Evolutionary conservation across 1,140 invertebrate genomes (phyloP), one percentile per base, ranked within the genome.

Genomic region (Zaprionus kolodkinae): DNA sequence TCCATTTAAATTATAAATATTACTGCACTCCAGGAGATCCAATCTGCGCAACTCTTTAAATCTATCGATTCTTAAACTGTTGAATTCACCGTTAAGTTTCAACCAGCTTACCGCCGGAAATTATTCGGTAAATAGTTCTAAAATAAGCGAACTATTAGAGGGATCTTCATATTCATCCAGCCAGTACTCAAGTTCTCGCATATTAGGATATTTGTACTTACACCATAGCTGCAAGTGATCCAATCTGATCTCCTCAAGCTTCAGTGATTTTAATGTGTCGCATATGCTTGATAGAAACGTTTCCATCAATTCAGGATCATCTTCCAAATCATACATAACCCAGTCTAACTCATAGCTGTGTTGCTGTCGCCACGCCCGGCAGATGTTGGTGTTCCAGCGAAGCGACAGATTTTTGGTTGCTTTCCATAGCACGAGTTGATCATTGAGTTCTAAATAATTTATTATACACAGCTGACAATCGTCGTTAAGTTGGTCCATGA

Each of bases 331-430:
- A 6, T 43, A 48, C 1, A 4, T 11, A 0, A 17, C 3, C 1
- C 3, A 2, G 11, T 43, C 4, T 12, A 73, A n/a, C 0, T 1
- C 12, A 10, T 15, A 61, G 7, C 15, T 13, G 3, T 5, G 7
- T 15, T 55, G 36, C 11, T 17, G 64, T 43, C 61, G 56, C 71
- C 71, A 73, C 13, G 3, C 13, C 25, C 35, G 54, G 13, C 13
- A 15, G 7, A 72, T 30, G 40, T 72, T 72, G 3, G 6, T 5
- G 15, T 55, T 60, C 4, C 60, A 25, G 6, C 64, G 64, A n/a
- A 13, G 25, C 3, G 64, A 21, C 0, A 6, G 3, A 30, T 59
- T 17, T 15, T 68, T 40, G 0, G 64, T 45, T 43, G 71, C 71
- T 13, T 45, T 36, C n/a, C 36, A 61, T 13, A 72, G 6, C 4